phyloP scores from a whole-genome alignment of 2,797 vertebrate genomes.

The Pantherophis vulpinus region DNA sequence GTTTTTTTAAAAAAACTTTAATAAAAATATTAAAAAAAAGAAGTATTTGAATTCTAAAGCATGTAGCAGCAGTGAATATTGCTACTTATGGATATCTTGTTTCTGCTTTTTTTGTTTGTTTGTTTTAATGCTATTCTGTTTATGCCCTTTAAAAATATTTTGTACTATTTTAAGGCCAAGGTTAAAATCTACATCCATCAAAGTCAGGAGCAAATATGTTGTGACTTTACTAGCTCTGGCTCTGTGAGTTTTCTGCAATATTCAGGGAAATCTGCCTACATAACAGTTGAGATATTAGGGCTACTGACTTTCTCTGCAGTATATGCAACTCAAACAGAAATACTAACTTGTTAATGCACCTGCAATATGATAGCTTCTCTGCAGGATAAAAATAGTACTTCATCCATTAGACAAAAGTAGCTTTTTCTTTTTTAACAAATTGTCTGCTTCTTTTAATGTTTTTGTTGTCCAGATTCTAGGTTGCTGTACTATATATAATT shows the following conservation, averaged over 20 bases:
- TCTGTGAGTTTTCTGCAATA: not conserved
- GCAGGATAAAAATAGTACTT: conserved; percentile 24
- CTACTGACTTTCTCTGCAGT: conserved; percentile 15
- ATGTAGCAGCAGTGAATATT: not conserved
- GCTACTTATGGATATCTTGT: not conserved
- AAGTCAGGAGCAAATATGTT: not conserved
- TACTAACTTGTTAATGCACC: conserved; percentile 25
- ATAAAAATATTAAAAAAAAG: too few species aligned
- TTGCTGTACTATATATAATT: not conserved
- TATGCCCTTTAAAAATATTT: not conserved
- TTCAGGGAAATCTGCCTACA: not conserved
- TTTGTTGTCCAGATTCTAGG: not conserved
- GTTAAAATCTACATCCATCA: not conserved
- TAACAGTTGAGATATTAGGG: not conserved
- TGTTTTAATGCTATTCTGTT: not conserved
- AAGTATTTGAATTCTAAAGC: not conserved
- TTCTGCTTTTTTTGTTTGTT: not conserved
- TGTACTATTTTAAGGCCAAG: not conserved
- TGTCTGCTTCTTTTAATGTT: not conserved
- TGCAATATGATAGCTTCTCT: conserved; percentile 29
- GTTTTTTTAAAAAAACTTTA: too few species aligned
- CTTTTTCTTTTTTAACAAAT: conserved; percentile 13
- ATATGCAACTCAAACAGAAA: conserved; percentile 13
- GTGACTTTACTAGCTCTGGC: not conserved
- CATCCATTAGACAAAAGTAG: conserved; percentile 18